A percentile compares a stretch with the other conserved stretches of the same genome.
Evolutionary conservation across 1,140 invertebrate species (phyloP).

Genomic region (Asobara japonica): DNA sequence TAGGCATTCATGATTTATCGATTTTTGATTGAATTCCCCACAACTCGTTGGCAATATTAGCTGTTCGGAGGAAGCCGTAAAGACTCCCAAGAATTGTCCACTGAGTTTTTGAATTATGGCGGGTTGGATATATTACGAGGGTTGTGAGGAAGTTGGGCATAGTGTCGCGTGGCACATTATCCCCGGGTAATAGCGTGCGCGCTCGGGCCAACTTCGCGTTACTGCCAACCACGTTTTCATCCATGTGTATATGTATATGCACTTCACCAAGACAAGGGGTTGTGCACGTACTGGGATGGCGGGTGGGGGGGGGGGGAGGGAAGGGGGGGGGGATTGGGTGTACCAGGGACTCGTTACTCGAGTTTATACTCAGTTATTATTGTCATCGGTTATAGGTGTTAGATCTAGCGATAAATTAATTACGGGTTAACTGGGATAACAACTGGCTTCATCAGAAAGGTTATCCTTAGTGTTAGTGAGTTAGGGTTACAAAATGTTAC

Average conservation of each 20-base stretch:
- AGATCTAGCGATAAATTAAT: slow-evolving; percentile 55
- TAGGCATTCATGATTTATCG: neutral
- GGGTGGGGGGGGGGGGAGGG: no score
- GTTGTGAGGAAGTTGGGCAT: neutral
- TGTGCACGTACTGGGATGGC: neutral
- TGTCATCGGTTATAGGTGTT: slow-evolving; percentile 44
- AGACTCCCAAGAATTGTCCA: neutral
- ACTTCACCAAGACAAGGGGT: neutral
- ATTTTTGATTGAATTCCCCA: no score
- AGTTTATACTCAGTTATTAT: slow-evolving; percentile 38
- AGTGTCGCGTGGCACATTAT: slow-evolving; percentile 29
- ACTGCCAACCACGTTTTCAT: slow-evolving; percentile 18
- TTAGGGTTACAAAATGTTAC: neutral
- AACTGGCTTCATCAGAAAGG: slow-evolving; percentile 38
- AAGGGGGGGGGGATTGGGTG: neutral
- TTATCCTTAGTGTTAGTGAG: neutral
- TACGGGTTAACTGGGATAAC: slow-evolving; percentile 52
- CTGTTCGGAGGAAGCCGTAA: neutral
- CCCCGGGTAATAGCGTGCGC: slow-evolving; percentile 21
- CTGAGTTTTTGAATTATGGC: neutral
- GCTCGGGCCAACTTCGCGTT: slow-evolving; percentile 25
- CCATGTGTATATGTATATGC: neutral
- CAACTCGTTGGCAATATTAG: neutral
- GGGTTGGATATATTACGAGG: neutral
- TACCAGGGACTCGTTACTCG: neutral